phyloP scores from a whole-genome alignment of 2,888 invertebrate species.

The Siphlonurus alternatus region DNA sequence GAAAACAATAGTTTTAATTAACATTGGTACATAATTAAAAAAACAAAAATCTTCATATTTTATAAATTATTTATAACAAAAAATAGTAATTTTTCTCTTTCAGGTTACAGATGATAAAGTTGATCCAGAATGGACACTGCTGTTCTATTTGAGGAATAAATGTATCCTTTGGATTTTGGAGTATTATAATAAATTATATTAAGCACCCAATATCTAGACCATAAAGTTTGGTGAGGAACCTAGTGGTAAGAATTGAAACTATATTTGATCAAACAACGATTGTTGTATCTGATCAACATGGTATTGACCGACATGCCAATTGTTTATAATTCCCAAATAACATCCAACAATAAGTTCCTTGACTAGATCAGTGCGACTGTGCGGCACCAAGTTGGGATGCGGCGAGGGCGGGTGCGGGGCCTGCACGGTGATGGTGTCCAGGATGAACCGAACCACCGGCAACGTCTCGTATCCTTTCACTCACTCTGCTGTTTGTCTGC shows the following conservation, averaged over 20 bases:
- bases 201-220: not conserved
- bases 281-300: no score
- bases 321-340: no score
- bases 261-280: not conserved
- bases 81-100: slow-evolving; percentile 20
- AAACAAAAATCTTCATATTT: no score
- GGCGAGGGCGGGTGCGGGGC: slow-evolving; percentile 35
- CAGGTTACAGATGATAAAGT: slow-evolving; percentile 54
- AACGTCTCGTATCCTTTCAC: slow-evolving; percentile 17
- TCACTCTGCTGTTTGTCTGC: slow-evolving; percentile 25
- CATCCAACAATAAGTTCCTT: no score
- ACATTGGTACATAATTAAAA: no score
- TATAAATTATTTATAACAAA: no score
- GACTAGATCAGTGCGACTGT: slow-evolving; percentile 22
- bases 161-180: slow-evolving; percentile 34
- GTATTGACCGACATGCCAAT: no score
- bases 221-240: not conserved
- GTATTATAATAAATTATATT: no score
- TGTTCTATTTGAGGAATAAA: slow-evolving; percentile 64
- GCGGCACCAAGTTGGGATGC: slow-evolving; percentile 32
- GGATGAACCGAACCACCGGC: slow-evolving; percentile 19
- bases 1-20: no score
- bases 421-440: slow-evolving; percentile 33
- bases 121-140: slow-evolving; percentile 70
- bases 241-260: not conserved